Percentiles rank a stretch among this genome's conserved stretches.
Evolutionary conservation across 2,113 vertebrate genomes (phyloP).

Genomic region (Carassius gibelio): DNA sequence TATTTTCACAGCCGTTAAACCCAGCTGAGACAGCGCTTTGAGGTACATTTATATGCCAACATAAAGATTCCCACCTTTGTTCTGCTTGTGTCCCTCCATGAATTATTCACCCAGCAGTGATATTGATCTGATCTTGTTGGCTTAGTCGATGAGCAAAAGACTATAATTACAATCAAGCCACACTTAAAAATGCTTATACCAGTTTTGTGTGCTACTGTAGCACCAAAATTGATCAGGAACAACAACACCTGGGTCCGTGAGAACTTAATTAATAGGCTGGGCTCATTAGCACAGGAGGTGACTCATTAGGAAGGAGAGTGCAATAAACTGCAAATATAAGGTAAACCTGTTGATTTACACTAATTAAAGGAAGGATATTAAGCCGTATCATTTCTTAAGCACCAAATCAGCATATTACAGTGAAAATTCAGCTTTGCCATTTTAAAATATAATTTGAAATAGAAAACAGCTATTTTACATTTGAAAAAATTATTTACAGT

Average conservation of each 20-base stretch:
- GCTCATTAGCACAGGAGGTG: conserved; percentile 57
- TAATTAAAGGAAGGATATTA: conserved; percentile 1
- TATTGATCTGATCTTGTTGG: conserved; percentile 61
- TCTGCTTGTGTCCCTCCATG: conserved; percentile 58
- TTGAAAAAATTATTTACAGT: too few relatives aligned
- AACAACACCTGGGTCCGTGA: conserved; percentile 53
- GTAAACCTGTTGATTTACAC: conserved; percentile 35
- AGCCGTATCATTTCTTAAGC: too few relatives aligned
- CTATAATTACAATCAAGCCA: conserved; percentile 63
- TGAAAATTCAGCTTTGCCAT: too few relatives aligned
- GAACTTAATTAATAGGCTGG: conserved; percentile 58
- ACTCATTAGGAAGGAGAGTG: conserved; percentile 43
- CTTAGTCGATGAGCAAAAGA: conserved; percentile 63
- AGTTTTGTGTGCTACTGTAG: conserved; percentile 37
- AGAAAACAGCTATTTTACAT: too few relatives aligned
- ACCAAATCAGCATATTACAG: too few relatives aligned
- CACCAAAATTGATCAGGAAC: conserved; percentile 23
- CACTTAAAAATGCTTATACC: conserved; percentile 58
- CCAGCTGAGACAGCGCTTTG: conserved; percentile 62
- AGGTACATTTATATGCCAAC: conserved; percentile 45
- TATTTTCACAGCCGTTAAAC: conserved; percentile 50
- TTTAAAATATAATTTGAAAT: too few relatives aligned
- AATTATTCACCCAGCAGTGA: conserved; percentile 68
- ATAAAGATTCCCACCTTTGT: conserved; percentile 62
- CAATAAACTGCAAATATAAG: conserved; percentile 32